Evolutionary conservation across 1,140 invertebrate species (phyloP), one percentile per base, ranked within the genome.

Genomic region (Plectrocnemia conspersa): DNA sequence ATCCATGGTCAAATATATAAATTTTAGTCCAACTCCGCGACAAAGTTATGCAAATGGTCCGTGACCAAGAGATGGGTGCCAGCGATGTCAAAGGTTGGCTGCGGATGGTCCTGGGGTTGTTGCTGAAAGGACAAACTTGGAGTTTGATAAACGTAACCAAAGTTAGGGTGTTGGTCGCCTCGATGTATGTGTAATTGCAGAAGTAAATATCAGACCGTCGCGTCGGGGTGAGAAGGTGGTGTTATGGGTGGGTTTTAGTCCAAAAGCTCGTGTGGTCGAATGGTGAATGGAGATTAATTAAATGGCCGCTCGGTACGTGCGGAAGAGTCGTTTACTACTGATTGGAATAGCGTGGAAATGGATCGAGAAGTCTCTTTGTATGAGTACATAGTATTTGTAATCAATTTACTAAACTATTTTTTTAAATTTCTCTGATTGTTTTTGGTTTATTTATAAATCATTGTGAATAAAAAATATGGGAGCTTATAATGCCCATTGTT

Each of bases 71-170:
- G 23, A 53, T 41, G 13, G 32, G 25, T 42, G 21, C 13, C 38
- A 29, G 27, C 36, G 38, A 25, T 23, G 25, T 50, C 47, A 50
- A 50, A 50, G 47, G 50, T 52, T 44, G 50, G 11, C 50, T 18
- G 38, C 18, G 50, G 7, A 18, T 19, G 32, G 23, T 11, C n/a
- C n/a, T 10, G 49, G 27, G 38, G 7, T 13, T 32, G 32, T 11
- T 22, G 45, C 21, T 22, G 56, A 48, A 48, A 53, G 56, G 50
- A 58, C 56, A 53, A 53, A 58, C 50, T 58, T 58, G 22, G 56
- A 58, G 56, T 58, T 58, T 58, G 56, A 58, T 58, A 58, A 58
- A 58, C 56, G 56, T 58, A 58, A 48, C 52, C 52, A 36, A 58
- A 58, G 56, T 58, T 58, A 46, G 52, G 52, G 50, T 40, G 56